Percentiles rank a stretch among this genome's conserved stretches.
Conservation (phyloP, 2,797 vertebrate genomes). For the Molossus molossus region DNA sequence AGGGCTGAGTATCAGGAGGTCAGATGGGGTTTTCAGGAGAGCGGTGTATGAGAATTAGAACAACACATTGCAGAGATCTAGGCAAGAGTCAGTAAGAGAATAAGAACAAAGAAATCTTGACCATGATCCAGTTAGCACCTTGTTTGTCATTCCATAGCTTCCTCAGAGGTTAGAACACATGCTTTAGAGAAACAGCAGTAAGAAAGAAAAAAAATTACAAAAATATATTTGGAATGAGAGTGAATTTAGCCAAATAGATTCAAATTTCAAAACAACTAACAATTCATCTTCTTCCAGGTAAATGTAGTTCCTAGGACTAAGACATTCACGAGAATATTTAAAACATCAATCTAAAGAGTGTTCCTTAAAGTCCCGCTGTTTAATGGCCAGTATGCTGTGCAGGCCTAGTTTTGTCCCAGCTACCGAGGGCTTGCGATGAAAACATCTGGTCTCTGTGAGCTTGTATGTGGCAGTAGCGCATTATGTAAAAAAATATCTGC, state of each 20-base stretch:
- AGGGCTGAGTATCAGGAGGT: rapidly evolving
- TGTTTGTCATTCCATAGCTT: background rate
- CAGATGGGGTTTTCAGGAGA: rapidly evolving
- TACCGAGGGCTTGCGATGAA: background rate
- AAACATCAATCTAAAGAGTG: background rate
- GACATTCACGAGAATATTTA: background rate
- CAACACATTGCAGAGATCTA: background rate
- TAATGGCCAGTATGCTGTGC: rapidly evolving
- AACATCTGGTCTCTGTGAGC: background rate
- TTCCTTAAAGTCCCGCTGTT: background rate
- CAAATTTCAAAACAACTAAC: background rate
- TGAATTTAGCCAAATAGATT: background rate
- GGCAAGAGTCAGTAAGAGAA: background rate
- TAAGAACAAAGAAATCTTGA: too few relatives aligned
- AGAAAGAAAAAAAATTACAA: background rate
- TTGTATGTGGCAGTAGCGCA: too few relatives aligned
- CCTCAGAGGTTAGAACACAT: background rate
- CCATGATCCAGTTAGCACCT: rapidly evolving
- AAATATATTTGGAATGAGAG: background rate
- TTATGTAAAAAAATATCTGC: background rate
- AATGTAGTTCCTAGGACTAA: background rate
- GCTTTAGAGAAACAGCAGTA: background rate
- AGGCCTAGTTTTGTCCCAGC: background rate
- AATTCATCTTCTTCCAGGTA: background rate
- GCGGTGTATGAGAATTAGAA: background rate